Evolutionary conservation across 1,140 invertebrate genomes (phyloP).

Genomic region (Planococcus citri): DNA sequence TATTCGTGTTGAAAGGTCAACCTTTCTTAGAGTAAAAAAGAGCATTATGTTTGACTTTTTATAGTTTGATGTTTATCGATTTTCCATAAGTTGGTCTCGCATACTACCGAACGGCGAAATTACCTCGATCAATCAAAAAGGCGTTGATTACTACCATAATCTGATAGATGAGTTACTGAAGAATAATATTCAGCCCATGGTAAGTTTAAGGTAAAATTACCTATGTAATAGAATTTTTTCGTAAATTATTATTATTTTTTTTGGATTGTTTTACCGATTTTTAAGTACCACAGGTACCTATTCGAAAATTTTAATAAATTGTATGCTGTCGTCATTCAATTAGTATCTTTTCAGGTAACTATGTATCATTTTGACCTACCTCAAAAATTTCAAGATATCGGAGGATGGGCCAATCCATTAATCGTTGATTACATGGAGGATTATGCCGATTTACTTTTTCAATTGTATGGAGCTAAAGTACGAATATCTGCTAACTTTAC

Average conservation of each 20-base stretch:
- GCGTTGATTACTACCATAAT: conserved; percentile 38
- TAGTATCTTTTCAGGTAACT: conserved; percentile 32
- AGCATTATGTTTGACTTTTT: conserved; percentile 22
- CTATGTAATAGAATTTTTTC: no score
- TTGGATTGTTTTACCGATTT: no score
- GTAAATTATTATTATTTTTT: no score
- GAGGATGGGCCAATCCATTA: conserved; percentile 45
- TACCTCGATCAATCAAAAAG: conserved; percentile 43
- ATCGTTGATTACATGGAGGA: conserved; percentile 43
- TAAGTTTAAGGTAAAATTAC: no score
- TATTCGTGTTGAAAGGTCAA: no score
- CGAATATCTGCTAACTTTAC: conserved; percentile 30
- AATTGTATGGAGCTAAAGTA: conserved; percentile 38
- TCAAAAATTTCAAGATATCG: conserved; percentile 40
- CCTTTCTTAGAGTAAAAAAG: no score
- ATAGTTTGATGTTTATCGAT: conserved; percentile 42
- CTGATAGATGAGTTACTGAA: conserved; percentile 37
- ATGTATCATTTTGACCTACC: conserved; percentile 44
- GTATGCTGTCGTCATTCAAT: no score
- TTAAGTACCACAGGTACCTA: no score
- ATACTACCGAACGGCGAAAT: conserved; percentile 44
- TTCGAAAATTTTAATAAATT: no score
- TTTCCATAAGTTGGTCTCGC: conserved; percentile 52
- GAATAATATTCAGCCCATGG: conserved; percentile 42
- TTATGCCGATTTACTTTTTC: conserved; percentile 40